These are phyloP conservation scores for Lytechinus variegatus DNA, from an alignment of 35 echinoderm and acorn worm species.

Conservation along the genomic window DNA sequence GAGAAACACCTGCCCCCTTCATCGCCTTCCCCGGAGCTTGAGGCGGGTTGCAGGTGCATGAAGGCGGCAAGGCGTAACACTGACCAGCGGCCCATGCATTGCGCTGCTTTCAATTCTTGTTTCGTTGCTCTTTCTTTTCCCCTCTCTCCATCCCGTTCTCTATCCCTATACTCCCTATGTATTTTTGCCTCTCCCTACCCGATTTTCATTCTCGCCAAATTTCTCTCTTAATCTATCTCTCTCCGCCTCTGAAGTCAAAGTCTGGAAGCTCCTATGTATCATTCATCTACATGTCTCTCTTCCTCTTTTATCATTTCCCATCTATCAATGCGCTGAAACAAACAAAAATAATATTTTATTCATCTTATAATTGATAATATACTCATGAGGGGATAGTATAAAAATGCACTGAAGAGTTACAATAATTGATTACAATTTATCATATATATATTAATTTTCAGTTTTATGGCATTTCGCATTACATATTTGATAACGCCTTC, in stretches of 20 bases:
- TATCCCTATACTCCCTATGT: not conserved
- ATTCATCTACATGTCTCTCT: not conserved
- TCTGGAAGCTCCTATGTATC: not conserved
- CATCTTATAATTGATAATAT: no score
- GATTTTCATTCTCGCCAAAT: not conserved
- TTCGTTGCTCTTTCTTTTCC: not conserved
- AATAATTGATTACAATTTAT: no score
- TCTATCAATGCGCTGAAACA: not conserved
- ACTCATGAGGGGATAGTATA: no score
- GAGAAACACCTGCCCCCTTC: slow-evolving; percentile 9
- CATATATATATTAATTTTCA: no score
- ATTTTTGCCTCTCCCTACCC: not conserved
- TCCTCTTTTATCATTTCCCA: not conserved
- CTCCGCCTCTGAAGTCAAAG: not conserved
- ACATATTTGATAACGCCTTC: no score
- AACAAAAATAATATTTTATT: no score
- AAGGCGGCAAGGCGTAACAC: slow-evolving; percentile 15
- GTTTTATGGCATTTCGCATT: no score
- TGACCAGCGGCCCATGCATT: not conserved
- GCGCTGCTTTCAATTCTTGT: slow-evolving; percentile 10
- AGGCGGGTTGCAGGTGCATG: slow-evolving; percentile 42
- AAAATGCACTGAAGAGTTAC: no score
- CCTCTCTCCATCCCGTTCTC: not conserved
- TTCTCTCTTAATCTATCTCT: not conserved
- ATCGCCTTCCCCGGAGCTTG: slow-evolving; percentile 17